phyloP scores from a whole-genome alignment of 2,888 invertebrate genomes.

The Catocala nupta region DNA sequence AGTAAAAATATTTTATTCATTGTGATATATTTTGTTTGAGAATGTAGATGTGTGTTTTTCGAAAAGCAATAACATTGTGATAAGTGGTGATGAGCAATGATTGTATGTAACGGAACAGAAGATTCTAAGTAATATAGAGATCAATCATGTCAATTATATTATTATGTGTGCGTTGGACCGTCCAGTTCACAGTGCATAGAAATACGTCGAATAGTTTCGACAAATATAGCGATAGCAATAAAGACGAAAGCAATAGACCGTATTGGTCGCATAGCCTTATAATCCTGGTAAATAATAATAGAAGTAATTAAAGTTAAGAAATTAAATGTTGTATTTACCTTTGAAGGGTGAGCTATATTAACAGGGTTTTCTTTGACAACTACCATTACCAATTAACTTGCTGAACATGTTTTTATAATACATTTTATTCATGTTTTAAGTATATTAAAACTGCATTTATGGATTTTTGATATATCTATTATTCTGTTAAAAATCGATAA shows the following conservation, averaged over 20 bases:
- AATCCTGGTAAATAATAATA: slow-evolving; percentile 38
- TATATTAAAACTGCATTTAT: too few species aligned
- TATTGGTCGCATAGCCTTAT: slow-evolving; percentile 49
- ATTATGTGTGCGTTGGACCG: slow-evolving; percentile 51
- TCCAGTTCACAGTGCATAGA: slow-evolving; percentile 52
- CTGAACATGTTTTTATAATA: too few species aligned
- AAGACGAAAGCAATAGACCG: slow-evolving; percentile 52
- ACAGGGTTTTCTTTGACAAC: too few species aligned
- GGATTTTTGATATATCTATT: too few species aligned
- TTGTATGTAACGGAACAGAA: slow-evolving; percentile 62
- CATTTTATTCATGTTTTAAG: too few species aligned
- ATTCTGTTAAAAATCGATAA: too few species aligned
- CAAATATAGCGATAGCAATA: slow-evolving; percentile 34
- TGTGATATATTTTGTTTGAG: slow-evolving; percentile 82
- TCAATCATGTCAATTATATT: slow-evolving; percentile 81
- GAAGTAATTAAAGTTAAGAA: slow-evolving; percentile 39
- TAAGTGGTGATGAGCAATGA: slow-evolving; percentile 76
- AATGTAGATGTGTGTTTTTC: slow-evolving; percentile 78
- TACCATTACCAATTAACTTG: too few species aligned
- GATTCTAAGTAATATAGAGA: slow-evolving; percentile 68
- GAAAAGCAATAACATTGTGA: slow-evolving; percentile 86
- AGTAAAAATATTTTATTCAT: slow-evolving; percentile 75
- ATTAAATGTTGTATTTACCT: slow-evolving; percentile 35
- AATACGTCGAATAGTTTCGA: slow-evolving; percentile 34
- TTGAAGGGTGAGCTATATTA: too few species aligned